Conservation (phyloP, 1,140 invertebrate species). For the Drosophila ananassae region DNA sequence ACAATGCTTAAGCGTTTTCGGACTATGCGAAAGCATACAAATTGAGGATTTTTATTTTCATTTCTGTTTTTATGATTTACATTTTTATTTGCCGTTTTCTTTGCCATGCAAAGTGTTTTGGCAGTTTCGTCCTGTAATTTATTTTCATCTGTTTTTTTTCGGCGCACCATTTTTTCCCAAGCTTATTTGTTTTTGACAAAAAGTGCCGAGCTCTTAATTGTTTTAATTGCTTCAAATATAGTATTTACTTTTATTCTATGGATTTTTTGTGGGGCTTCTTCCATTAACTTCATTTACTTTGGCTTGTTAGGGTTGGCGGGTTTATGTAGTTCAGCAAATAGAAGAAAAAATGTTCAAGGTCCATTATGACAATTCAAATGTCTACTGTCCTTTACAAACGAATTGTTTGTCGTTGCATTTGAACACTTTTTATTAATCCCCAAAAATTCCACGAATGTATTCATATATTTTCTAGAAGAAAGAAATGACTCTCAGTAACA, state of each 20-base stretch:
- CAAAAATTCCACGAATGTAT: not conserved
- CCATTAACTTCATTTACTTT: conserved; percentile 76
- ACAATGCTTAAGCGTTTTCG: conserved; percentile 64
- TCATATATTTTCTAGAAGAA: too few species aligned
- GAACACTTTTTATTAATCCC: not conserved
- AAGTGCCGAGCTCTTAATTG: conserved; percentile 74
- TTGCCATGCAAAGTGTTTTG: conserved; percentile 65
- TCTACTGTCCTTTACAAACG: not conserved
- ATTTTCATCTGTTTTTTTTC: conserved; percentile 12
- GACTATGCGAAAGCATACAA: conserved; percentile 80
- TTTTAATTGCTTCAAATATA: conserved; percentile 65
- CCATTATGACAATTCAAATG: not conserved
- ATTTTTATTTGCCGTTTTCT: conserved; percentile 65
- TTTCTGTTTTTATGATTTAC: conserved; percentile 76
- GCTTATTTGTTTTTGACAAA: conserved; percentile 40
- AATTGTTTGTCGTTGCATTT: not conserved
- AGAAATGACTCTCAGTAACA: too few species aligned
- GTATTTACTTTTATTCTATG: conserved; percentile 8
- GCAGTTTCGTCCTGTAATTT: conserved; percentile 47
- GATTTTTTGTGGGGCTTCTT: conserved; percentile 26
- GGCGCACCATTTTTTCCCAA: conserved; percentile 19
- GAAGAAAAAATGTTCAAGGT: not conserved
- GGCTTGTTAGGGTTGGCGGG: conserved; percentile 38
- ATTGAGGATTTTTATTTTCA: conserved; percentile 80
- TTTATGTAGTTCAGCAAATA: conserved; percentile 50